phyloP scores from a whole-genome alignment of 2,888 invertebrate species.

The Acleris literana region DNA sequence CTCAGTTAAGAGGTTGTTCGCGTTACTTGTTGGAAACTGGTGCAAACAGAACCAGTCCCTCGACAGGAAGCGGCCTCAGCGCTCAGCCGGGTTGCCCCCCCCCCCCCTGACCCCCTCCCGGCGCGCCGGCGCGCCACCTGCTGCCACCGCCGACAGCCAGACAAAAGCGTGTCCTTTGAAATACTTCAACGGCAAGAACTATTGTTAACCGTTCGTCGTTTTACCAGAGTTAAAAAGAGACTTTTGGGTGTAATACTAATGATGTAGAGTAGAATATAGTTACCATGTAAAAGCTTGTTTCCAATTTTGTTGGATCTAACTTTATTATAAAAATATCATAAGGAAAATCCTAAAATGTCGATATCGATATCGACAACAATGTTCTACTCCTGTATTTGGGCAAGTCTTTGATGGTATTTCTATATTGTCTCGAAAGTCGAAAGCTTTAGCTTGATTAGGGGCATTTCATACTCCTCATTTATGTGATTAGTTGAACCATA shows the following conservation, averaged over 20 bases:
- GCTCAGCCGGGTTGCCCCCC: slow-evolving; percentile 58
- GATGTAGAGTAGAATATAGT: neutral
- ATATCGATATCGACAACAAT: no score
- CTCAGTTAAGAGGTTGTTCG: slow-evolving; percentile 68
- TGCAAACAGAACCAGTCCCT: slow-evolving; percentile 80
- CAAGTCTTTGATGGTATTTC: no score
- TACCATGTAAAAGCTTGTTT: no score
- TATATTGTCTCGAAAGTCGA: no score
- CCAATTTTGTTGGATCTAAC: neutral
- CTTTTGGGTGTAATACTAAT: neutral
- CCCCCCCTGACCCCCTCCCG: slow-evolving; percentile 42
- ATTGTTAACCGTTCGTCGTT: neutral
- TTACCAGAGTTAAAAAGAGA: neutral
- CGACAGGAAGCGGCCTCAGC: slow-evolving; percentile 80
- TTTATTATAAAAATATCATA: neutral
- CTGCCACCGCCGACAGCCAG: slow-evolving; percentile 20
- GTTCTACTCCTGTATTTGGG: no score
- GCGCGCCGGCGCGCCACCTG: slow-evolving; percentile 43
- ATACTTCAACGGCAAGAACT: slow-evolving; percentile 11
- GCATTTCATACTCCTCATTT: no score
- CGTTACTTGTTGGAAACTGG: slow-evolving; percentile 72
- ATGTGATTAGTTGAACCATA: no score
- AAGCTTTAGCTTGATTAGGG: no score
- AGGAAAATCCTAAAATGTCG: no score
- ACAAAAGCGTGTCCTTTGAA: slow-evolving; percentile 30